Conservation (phyloP, 2,797 vertebrate genomes). For the Manis javanica region DNA sequence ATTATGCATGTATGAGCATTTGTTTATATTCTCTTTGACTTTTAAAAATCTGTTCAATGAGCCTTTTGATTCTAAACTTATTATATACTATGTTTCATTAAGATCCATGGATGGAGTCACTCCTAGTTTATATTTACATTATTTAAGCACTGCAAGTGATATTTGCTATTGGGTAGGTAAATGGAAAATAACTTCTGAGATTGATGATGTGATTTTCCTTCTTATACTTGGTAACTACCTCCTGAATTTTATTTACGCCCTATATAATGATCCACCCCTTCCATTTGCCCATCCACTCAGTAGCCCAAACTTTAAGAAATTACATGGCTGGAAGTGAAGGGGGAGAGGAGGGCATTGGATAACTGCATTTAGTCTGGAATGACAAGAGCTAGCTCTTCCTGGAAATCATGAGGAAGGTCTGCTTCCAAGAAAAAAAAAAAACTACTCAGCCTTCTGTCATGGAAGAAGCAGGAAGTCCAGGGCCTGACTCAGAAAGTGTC, state of each 20-base stretch:
- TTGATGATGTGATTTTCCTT: conserved; percentile 63
- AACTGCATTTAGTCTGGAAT: background rate
- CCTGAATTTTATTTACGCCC: conserved; percentile 75
- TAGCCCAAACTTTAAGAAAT: conserved; percentile 42
- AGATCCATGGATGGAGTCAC: conserved; percentile 69
- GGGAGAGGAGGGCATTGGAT: background rate
- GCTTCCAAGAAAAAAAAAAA: conserved; percentile 18
- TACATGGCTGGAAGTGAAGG: conserved; percentile 6
- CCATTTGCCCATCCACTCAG: conserved; percentile 47
- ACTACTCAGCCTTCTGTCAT: background rate
- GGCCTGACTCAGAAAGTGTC: background rate
- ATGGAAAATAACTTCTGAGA: conserved; percentile 61
- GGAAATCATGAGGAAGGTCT: background rate
- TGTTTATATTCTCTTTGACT: conserved; percentile 77
- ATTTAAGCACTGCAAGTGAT: conserved; percentile 68
- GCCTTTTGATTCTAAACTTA: conserved; percentile 79
- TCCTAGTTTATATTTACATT: conserved; percentile 75
- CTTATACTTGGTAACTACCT: conserved; percentile 66
- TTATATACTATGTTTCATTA: conserved; percentile 79
- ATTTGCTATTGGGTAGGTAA: conserved; percentile 60
- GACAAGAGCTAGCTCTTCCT: background rate
- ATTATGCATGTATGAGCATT: conserved; percentile 70
- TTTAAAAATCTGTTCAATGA: conserved; percentile 80
- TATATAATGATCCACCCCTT: conserved; percentile 60
- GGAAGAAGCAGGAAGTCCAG: background rate